Evolutionary conservation across 1,140 invertebrate genomes (phyloP).

Genomic region (Hydropsyche tenuis): DNA sequence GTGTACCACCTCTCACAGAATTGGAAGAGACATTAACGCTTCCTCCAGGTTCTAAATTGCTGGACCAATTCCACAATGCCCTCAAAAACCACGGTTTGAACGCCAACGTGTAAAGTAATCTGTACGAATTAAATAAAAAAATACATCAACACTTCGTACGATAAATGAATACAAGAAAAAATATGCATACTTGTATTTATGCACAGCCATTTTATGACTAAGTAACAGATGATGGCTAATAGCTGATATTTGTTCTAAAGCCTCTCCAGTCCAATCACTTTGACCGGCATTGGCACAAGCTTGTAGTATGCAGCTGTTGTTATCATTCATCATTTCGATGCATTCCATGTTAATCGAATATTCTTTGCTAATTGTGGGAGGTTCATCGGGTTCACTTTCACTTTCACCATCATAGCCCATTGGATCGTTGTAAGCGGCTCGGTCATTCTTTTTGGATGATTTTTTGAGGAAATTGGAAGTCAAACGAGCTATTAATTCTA

Average conservation of each 20-base stretch:
- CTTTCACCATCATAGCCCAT: slow-evolving; percentile 61
- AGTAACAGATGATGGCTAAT: slow-evolving; percentile 81
- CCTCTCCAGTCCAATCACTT: slow-evolving; percentile 63
- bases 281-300: slow-evolving; percentile 68
- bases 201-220: slow-evolving; percentile 76
- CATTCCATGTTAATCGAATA: slow-evolving; percentile 55
- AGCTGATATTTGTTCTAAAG: slow-evolving; percentile 73
- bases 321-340: slow-evolving; percentile 70
- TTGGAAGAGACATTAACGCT: neutral
- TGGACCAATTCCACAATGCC: slow-evolving; percentile 75
- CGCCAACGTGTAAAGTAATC: slow-evolving; percentile 84
- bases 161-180: slow-evolving; percentile 4
- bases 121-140: slow-evolving; percentile 53
- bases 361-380: slow-evolving; percentile 56
- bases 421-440: slow-evolving; percentile 51
- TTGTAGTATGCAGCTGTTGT: slow-evolving; percentile 65
- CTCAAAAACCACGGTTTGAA: slow-evolving; percentile 85
- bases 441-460: slow-evolving; percentile 56
- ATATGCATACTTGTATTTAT: slow-evolving; percentile 70
- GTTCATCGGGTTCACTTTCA: slow-evolving; percentile 61
- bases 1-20: slow-evolving; percentile 61
- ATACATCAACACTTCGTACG: neutral
- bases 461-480: slow-evolving; percentile 61
- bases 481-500: slow-evolving; percentile 58
- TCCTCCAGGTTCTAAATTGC: slow-evolving; percentile 55